phyloP scores from a whole-genome alignment of 92 coral and sea anemone species.

The Umimayanthus kanabou region DNA sequence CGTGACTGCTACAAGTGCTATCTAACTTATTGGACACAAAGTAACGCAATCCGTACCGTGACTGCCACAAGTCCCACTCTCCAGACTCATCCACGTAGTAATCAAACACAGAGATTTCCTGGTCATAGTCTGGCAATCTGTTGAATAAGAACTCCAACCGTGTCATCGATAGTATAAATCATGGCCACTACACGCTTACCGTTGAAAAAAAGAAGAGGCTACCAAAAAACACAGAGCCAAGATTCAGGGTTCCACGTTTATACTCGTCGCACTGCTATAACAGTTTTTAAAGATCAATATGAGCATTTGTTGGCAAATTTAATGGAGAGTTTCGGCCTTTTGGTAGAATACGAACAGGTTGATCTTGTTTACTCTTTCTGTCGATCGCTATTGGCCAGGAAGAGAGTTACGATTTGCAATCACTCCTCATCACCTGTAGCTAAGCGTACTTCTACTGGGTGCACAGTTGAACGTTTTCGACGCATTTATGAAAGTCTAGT shows the following conservation, averaged over 20 bases:
- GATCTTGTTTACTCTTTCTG: too few species aligned
- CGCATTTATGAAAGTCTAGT: too few species aligned
- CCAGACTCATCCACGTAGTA: conserved; percentile 99
- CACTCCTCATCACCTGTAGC: too few species aligned
- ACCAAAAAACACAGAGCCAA: background rate
- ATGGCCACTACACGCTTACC: background rate
- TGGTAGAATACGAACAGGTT: too few species aligned
- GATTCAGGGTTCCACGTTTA: too few species aligned
- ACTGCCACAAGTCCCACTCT: conserved; percentile 99
- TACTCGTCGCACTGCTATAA: background rate
- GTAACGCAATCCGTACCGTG: conserved; percentile 60
- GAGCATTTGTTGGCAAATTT: too few species aligned
- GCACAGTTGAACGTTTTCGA: too few species aligned
- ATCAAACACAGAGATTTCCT: conserved; percentile 98
- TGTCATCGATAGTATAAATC: background rate
- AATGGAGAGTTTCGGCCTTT: too few species aligned
- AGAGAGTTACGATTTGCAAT: too few species aligned
- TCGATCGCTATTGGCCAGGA: too few species aligned
- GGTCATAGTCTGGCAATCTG: conserved; percentile 96
- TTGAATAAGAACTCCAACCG: background rate
- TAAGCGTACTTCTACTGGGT: too few species aligned
- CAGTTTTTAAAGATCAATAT: background rate
- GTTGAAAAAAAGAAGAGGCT: background rate
- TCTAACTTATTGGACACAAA: conserved; percentile 5
- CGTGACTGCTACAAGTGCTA: conserved; percentile 97